Evolutionary conservation across 2,888 invertebrate genomes (phyloP).

Genomic region (Alitta virens): DNA sequence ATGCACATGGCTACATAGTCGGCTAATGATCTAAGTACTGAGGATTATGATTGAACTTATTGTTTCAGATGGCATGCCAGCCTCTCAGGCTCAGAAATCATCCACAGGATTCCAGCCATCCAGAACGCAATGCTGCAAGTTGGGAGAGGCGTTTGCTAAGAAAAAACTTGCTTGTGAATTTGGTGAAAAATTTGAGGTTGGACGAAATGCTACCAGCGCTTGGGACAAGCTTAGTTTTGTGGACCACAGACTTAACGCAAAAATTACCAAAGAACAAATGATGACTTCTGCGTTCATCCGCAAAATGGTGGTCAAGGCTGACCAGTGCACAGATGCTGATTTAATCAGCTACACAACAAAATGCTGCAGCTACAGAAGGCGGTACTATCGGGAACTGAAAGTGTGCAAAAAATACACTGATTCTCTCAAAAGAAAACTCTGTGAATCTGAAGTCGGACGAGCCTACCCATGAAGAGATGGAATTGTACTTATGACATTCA

Average conservation of each 20-base stretch:
- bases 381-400: conserved; percentile 29
- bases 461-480: too few species aligned
- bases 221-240: conserved; percentile 28
- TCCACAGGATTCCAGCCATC: conserved; percentile 31
- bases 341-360: conserved; percentile 37
- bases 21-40: too few species aligned
- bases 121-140: conserved; percentile 36
- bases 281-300: too few species aligned
- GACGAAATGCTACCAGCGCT: too few species aligned
- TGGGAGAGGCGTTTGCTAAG: conserved; percentile 42
- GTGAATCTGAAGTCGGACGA: too few species aligned
- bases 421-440: too few species aligned
- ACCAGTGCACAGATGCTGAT: conserved; percentile 31
- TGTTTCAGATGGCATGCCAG: too few species aligned
- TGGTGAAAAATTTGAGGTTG: conserved; percentile 6
- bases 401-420: too few species aligned
- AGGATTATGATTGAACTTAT: too few species aligned
- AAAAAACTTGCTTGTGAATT: conserved; percentile 35
- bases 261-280: conserved; percentile 11
- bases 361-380: conserved; percentile 33
- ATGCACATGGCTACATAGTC: too few species aligned
- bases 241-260: conserved; percentile 31
- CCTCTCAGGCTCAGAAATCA: neutral
- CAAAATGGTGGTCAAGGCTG: conserved; percentile 32
- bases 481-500: too few species aligned